Evolutionary conservation across 2,113 vertebrate genomes (phyloP), one percentile per base, ranked within the genome.

Genomic region (Haemorhous mexicanus): DNA sequence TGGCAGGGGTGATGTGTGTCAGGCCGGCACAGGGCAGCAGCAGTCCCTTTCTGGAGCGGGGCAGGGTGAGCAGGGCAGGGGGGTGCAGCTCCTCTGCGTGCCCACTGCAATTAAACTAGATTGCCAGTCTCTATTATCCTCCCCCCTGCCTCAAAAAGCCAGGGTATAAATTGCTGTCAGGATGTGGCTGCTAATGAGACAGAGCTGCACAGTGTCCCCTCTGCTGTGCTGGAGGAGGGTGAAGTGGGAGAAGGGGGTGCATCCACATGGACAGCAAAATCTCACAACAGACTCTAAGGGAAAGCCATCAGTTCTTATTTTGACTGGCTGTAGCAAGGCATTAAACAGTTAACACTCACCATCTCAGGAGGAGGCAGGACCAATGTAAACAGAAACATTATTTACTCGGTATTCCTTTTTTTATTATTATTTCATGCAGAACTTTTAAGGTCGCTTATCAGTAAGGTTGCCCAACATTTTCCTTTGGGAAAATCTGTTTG

Each of bases 91-190:
- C 9, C 4, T 69, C 80, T 16, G 2, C 1, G 0, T 0, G 6
- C 39, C 55, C 67, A 2, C 0, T 76, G 74, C 76, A 93, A 93
- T 94, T 94, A 93, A 92, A 53, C n/a, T 37, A 59, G 90, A 87
- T 83, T 94, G 46, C 64, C 58, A 64, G 53, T 11, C 58, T 69
- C 64, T 59, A 15, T 67, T 35, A 49, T 26, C n/a, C 52, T 81
- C 22, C 24, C 46, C 20, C 6, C 52, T 6, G 17, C 52, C 76
- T 91, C 69, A 46, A 53, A 80, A 85, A 75, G 43, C 39, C 56
- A 21, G 43, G 46, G 28, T 41, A 46, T 69, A 59, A 69, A 50
- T 23, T 70, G 67, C 79, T 58, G 61, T 62, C 78, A 75, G 78
- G 55, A 50, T 79, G 17, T 0, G 9, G 49, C 44, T 75, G 5